Evolutionary conservation across 2,797 vertebrate genomes (phyloP), one percentile per base, ranked within the genome.

Genomic region (Parambassis ranga): DNA sequence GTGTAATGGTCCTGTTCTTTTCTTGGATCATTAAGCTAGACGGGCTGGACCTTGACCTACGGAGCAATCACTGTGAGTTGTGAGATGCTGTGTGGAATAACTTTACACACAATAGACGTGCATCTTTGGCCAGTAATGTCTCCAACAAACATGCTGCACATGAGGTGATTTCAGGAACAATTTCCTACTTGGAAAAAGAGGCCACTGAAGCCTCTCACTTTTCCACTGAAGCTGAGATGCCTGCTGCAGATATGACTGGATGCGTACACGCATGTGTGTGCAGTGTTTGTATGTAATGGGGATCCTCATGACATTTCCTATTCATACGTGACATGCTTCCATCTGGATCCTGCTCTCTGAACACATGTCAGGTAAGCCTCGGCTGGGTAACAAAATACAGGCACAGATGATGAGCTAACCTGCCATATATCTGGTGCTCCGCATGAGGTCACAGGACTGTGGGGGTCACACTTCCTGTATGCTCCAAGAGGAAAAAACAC

Each of bases 301-400:
- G 64, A 71, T 44, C 55, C 53, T 64, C 22, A 15, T 62, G 61
- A 65, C 75, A 63, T 67, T 85, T 69, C 49, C 56, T 65, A 82
- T 85, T 84, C 79, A 78, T 65, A 59, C 8, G 27, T 68, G 67
- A 57, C 33, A 24, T 50, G 48, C 10, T 39, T 83, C 90, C 89
- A 90, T 92, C 89, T 91, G 89, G 78, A 79, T 79, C 64, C 85
- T 81, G 83, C 71, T 65, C 53, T 48, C 57, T 52, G 81, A 78
- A 62, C 79, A 80, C 86, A 84, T 82, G 87, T 75, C 79, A 91
- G 87, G 87, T 87, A 75, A 84, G 71, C 61, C 60, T 42, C 49
- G 5, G n/a, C 51, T 15, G 64, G 46, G 90, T 88, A 92, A 93
- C 88, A 85, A 76, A 92, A 92, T 91, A 92, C 85, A 84, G 77